Evolutionary conservation across 2,113 vertebrate genomes (phyloP).

Genomic region (Cyanocitta stelleri): DNA sequence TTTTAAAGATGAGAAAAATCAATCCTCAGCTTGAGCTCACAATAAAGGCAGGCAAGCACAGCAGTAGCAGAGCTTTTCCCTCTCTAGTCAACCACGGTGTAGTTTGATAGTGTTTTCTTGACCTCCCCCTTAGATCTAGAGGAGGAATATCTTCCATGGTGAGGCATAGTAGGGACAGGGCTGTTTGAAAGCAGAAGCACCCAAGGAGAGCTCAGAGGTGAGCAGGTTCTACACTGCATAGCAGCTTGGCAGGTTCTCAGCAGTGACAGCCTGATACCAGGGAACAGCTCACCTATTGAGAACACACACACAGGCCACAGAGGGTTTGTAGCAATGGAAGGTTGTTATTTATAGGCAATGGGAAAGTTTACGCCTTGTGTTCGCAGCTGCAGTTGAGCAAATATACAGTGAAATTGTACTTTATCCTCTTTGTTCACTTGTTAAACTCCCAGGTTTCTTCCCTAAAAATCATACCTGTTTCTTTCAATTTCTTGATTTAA

Average conservation of each 20-base stretch:
- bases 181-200: background rate
- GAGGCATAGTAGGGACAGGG: background rate
- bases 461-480: background rate
- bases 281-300: background rate
- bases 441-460: background rate
- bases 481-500: background rate
- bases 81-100: background rate
- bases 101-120: background rate
- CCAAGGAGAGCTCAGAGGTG: rapidly evolving
- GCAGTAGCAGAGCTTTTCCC: background rate
- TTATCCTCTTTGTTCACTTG: background rate
- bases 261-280: background rate
- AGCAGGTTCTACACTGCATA: background rate
- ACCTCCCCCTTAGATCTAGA: background rate
- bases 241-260: background rate
- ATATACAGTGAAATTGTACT: background rate
- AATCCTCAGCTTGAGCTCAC: background rate
- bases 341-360: background rate
- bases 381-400: background rate
- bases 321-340: background rate
- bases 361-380: background rate
- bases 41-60: background rate
- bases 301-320: background rate
- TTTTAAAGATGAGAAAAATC: background rate
- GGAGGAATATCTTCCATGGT: background rate